Evolutionary conservation across 2,888 invertebrate genomes (phyloP).

Genomic region (Cyaniris semiargus): DNA sequence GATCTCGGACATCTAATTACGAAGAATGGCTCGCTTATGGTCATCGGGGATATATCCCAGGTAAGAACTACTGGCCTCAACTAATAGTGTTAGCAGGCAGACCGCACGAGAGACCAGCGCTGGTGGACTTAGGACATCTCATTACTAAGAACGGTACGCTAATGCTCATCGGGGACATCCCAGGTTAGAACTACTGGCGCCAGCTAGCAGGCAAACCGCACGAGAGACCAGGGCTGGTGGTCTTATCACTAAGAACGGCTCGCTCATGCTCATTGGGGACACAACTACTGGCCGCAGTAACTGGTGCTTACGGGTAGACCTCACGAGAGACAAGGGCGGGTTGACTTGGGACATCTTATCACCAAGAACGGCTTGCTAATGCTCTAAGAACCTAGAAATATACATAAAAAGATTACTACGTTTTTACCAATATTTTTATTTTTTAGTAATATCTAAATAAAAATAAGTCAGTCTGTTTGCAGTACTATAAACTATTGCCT

Average conservation of each 20-base stretch:
- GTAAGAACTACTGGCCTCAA: slow-evolving; percentile 86
- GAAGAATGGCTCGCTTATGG: slow-evolving; percentile 93
- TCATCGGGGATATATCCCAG: slow-evolving; percentile 92
- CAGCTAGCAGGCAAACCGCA: slow-evolving; percentile 90
- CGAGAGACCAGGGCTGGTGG: slow-evolving; percentile 90
- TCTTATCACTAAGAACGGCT: too few relatives aligned
- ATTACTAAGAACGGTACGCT: slow-evolving; percentile 95
- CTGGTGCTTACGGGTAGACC: slow-evolving; percentile 93
- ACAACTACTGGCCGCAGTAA: slow-evolving; percentile 94
- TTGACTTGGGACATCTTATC: slow-evolving; percentile 94
- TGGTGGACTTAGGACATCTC: slow-evolving; percentile 94
- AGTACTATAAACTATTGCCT: too few relatives aligned
- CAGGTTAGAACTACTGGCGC: slow-evolving; percentile 88
- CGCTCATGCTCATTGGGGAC: too few relatives aligned
- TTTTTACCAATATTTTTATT: too few relatives aligned
- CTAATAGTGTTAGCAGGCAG: slow-evolving; percentile 84
- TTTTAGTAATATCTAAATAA: too few relatives aligned
- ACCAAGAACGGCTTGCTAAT: slow-evolving; percentile 95
- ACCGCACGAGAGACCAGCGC: slow-evolving; percentile 91
- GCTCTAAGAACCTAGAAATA: slow-evolving; percentile 62
- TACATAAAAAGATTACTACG: too few relatives aligned
- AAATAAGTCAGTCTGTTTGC: too few relatives aligned
- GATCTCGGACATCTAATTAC: slow-evolving; percentile 96
- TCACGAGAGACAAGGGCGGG: slow-evolving; percentile 89
- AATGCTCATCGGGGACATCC: slow-evolving; percentile 91